Conservation (phyloP, 2,888 invertebrate species). For the Matsumyia berberina region DNA sequence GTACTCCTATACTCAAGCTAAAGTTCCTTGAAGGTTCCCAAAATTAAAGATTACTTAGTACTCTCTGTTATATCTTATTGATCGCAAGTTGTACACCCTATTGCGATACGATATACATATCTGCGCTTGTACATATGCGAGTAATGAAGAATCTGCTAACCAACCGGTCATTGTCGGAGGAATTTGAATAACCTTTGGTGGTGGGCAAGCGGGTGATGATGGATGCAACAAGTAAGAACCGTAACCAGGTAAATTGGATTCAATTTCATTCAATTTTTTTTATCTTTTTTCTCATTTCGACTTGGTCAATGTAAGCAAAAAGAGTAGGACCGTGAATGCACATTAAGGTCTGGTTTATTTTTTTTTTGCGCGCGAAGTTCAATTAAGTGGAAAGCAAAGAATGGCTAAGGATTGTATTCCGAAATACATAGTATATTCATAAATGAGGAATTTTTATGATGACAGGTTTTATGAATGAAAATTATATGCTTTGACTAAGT, state of each 20-base stretch:
- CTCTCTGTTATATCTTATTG: neutral
- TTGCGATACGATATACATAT: neutral
- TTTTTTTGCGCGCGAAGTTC: too few relatives aligned
- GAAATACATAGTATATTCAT: constrained; percentile 5
- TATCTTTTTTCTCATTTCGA: neutral
- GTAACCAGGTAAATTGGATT: constrained; percentile 38
- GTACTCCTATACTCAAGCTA: too few relatives aligned
- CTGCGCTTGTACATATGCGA: too few relatives aligned
- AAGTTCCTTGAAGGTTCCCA: too few relatives aligned
- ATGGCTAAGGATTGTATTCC: too few relatives aligned
- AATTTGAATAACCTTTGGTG: constrained; percentile 46
- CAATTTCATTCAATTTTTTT: neutral
- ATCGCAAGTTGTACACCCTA: neutral
- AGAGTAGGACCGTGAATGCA: neutral
- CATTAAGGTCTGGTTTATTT: neutral
- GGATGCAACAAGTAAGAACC: constrained; percentile 32
- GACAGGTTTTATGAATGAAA: constrained; percentile 22
- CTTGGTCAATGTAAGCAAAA: neutral
- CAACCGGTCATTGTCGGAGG: constrained; percentile 48
- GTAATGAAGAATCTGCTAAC: neutral
- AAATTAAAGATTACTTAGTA: neutral
- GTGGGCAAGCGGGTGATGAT: neutral
- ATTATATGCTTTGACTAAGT: neutral
- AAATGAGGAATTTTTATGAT: constrained; percentile 2
- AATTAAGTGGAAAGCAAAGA: too few relatives aligned